Conservation (phyloP, 2,113 vertebrate species). For the Colaptes auratus region DNA sequence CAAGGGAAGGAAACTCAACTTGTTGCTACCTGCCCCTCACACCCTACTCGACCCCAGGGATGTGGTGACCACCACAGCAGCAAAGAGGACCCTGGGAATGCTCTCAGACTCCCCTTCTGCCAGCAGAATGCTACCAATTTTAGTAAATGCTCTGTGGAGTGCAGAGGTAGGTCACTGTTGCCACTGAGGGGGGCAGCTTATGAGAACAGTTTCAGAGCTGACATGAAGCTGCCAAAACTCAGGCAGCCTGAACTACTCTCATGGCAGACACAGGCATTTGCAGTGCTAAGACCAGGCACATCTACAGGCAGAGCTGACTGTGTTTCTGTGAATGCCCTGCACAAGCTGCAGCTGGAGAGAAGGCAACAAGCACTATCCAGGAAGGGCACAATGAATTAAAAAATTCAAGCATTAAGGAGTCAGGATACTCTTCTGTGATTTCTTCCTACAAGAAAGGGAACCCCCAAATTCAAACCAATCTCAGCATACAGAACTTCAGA, state of each 20-base stretch:
- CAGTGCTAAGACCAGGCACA: not conserved
- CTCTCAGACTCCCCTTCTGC: not conserved
- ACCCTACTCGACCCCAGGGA: rapidly evolving
- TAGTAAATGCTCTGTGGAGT: rapidly evolving
- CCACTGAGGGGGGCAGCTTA: not conserved
- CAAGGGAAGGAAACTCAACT: not conserved
- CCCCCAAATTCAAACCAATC: not conserved
- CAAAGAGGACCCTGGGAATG: not conserved
- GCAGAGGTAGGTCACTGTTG: not conserved
- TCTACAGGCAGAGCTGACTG: not conserved
- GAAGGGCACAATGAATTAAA: not conserved
- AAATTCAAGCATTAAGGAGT: not conserved
- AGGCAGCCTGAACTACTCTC: not conserved
- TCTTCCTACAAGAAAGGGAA: not conserved
- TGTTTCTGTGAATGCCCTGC: not conserved
- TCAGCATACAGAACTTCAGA: not conserved
- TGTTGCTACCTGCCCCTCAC: not conserved
- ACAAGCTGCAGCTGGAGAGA: not conserved
- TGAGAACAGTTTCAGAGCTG: rapidly evolving
- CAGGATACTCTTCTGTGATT: not conserved
- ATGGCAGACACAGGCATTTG: not conserved
- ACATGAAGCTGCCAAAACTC: not conserved
- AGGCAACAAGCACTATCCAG: not conserved
- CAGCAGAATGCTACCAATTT: not conserved
- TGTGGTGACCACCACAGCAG: not conserved